Base-by-base conservation (phyloP, 2,113 vertebrate genomes). In the Ptilorrhoa leucosticta region DNA sequence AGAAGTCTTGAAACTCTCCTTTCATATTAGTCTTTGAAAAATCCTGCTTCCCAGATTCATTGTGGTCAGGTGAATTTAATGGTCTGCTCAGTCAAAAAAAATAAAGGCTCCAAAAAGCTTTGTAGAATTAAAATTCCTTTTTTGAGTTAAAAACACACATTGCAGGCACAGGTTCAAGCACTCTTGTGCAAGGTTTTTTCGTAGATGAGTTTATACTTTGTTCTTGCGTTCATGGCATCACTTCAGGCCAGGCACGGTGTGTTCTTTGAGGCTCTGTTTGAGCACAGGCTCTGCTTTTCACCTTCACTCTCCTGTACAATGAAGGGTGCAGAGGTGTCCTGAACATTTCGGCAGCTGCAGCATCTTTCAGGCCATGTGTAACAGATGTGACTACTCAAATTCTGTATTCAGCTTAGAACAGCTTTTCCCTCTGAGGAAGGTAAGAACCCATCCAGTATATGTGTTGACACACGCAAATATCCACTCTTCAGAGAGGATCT, bases 1-100 rank as follows among this genome's bases (percentile, higher is more conserved):
- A 87, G 42, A 90, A 75, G 37, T 48, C 44, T 81, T 84, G 56
- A 75, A 92, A 94, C n/a, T 44, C 30, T 15, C 13, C 27, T 57
- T 83, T 66, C 66, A 69, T 18, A 47, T 40, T 33, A 20, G 61
- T n/a, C 86, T 94, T 77, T 77, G 83, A 88, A 91, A 89, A 93
- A 45, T 31, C 11, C 44, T 84, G 9, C 24, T 77, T 83, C 45
- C 19, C 45, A 22, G 30, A 33, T 72, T 77, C 26, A 6, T 44
- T 90, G 11, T 71, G 57, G 42, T 63, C 71, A 75, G 60, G 26
- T 89, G 72, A 56, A 75, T 58, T 56, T 70, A 83, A 81, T 48
- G 60, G 13, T 20, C 66, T 61, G 30, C 7, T 79, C 75, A 83
- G 31, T 60, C 1, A 33, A 42, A 87, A 54, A 89, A 57, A 42